phyloP scores from a whole-genome alignment of 2,888 invertebrate genomes.

The Agrochola circellaris region DNA sequence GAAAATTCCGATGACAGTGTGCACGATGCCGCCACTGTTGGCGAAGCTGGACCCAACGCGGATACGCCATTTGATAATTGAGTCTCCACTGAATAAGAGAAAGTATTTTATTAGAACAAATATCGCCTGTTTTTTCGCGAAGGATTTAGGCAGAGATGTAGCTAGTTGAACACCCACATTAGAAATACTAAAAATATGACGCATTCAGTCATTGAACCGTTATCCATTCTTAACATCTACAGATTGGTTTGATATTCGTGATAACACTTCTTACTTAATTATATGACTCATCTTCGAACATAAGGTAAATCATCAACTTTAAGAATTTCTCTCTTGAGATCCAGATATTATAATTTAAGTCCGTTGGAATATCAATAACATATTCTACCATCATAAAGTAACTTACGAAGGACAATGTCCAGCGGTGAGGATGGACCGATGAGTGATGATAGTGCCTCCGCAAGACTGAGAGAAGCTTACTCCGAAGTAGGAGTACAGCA shows the following conservation, averaged over 20 bases:
- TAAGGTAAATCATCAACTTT: background rate
- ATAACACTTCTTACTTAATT: background rate
- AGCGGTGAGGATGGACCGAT: conserved; percentile 72
- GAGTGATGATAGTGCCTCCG: conserved; percentile 75
- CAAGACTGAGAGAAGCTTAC: conserved; percentile 64
- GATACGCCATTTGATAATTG: conserved; percentile 59
- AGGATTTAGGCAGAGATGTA: background rate
- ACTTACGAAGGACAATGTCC: conserved; percentile 77
- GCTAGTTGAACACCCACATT: background rate
- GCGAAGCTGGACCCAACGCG: conserved; percentile 70
- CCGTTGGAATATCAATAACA: background rate
- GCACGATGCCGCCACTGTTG: conserved; percentile 68
- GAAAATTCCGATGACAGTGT: conserved; percentile 52
- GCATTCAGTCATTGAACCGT: background rate
- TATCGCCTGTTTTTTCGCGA: no score
- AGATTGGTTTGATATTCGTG: background rate
- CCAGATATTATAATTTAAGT: no score
- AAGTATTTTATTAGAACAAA: background rate
- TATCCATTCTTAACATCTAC: background rate
- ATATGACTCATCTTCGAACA: background rate
- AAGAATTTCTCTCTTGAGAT: background rate
- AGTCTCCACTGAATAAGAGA: conserved; percentile 59
- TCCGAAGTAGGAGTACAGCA: conserved; percentile 63
- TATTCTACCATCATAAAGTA: background rate
- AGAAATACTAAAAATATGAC: background rate